phyloP scores from a whole-genome alignment of 2,113 vertebrate genomes.

The Turnix velox region DNA sequence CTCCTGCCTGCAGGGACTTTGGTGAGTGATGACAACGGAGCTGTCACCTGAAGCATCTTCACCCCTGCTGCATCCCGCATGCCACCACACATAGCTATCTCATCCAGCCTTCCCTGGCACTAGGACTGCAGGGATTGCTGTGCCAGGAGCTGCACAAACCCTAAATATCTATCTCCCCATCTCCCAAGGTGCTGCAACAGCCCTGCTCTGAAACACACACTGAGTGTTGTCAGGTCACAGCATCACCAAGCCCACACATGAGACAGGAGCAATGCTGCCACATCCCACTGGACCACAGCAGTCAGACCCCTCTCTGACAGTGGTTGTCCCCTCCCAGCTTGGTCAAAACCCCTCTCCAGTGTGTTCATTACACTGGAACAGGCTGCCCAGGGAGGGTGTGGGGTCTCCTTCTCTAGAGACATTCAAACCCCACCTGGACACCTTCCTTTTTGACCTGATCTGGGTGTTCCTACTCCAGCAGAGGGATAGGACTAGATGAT shows the following conservation, averaged over 20 bases:
- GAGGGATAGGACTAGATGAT: too few species aligned
- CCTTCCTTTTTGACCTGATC: too few species aligned
- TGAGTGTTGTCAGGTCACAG: not conserved
- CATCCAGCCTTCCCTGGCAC: rapidly evolving
- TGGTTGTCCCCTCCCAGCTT: not conserved
- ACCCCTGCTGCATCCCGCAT: not conserved
- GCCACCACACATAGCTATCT: not conserved
- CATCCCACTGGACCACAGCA: rapidly evolving
- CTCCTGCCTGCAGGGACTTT: not conserved
- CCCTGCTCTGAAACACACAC: not conserved
- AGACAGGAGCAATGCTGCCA: not conserved
- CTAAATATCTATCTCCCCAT: rapidly evolving
- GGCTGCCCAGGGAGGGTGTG: too few species aligned
- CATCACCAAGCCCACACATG: not conserved
- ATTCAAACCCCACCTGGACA: too few species aligned
- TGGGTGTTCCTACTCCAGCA: too few species aligned
- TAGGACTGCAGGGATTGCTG: not conserved
- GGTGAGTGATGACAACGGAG: not conserved
- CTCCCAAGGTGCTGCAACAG: not conserved
- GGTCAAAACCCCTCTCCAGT: not conserved
- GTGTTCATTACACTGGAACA: too few species aligned
- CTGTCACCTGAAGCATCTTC: not conserved
- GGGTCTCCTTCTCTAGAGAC: too few species aligned
- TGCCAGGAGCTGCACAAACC: not conserved
- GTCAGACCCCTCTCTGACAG: rapidly evolving